These are phyloP conservation scores for Colletes gigas DNA, from an alignment of 1,140 invertebrate species.

Conservation along the genomic window DNA sequence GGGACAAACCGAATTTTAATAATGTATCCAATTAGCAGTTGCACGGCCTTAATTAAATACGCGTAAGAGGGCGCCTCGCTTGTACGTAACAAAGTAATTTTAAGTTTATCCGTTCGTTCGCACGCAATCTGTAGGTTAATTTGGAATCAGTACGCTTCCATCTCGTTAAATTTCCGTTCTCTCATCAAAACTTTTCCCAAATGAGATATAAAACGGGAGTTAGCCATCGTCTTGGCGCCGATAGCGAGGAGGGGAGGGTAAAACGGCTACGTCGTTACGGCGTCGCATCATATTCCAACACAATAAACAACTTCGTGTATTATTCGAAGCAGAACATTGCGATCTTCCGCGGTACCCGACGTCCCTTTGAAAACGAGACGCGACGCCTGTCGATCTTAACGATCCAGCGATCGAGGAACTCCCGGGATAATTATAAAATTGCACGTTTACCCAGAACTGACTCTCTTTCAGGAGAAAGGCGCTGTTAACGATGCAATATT, in stretches of 20 bases:
- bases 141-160: conserved; percentile 6
- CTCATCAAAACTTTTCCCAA: conserved; percentile 32
- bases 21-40: no score
- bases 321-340: neutral
- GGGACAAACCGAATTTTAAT: no score
- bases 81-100: neutral
- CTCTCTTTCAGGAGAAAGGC: no score
- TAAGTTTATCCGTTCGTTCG: conserved; percentile 24
- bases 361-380: neutral
- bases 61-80: no score
- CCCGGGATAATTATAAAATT: no score
- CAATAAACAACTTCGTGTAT: conserved; percentile 29
- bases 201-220: neutral
- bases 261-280: conserved; percentile 8
- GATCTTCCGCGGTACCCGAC: neutral
- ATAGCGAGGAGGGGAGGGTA: neutral
- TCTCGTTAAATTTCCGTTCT: neutral
- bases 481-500: no score
- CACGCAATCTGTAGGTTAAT: conserved; percentile 15
- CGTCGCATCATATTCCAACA: conserved; percentile 3
- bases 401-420: neutral
- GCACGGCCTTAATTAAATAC: no score
- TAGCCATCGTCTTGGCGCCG: conserved; percentile 9
- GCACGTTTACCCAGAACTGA: no score
- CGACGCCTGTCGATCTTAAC: neutral